phyloP scores from a whole-genome alignment of 2,797 vertebrate species.

The Sternotherus odoratus region DNA sequence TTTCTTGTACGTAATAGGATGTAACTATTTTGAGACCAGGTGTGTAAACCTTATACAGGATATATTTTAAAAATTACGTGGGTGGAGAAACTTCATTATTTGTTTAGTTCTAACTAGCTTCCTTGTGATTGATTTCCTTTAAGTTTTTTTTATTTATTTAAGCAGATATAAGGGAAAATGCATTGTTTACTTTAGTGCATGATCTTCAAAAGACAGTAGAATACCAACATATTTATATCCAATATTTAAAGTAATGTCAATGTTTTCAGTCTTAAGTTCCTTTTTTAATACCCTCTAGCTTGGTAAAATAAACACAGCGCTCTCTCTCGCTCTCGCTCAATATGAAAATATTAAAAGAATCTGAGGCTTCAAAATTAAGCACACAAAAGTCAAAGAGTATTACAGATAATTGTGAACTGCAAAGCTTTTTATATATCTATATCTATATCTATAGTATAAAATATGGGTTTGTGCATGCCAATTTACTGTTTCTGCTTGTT shows the following conservation, averaged over 20 bases:
- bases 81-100: background rate
- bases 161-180: background rate
- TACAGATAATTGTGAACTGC: background rate
- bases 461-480: background rate
- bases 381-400: background rate
- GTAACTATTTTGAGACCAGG: background rate
- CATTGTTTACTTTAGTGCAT: background rate
- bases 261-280: background rate
- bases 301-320: background rate
- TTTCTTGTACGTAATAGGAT: background rate
- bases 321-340: too few relatives aligned
- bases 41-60: background rate
- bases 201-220: background rate
- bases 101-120: background rate
- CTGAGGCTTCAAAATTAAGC: background rate
- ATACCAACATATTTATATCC: background rate
- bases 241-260: background rate
- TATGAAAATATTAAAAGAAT: background rate
- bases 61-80: background rate
- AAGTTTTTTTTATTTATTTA: background rate
- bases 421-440: too few relatives aligned
- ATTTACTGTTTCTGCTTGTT: background rate
- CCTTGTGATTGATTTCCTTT: background rate
- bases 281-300: background rate
- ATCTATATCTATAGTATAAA: too few relatives aligned